A percentile compares a stretch with the other conserved stretches of the same genome.
Evolutionary conservation across 2,113 vertebrate genomes (phyloP).

Genomic region (Microtus oregoni): DNA sequence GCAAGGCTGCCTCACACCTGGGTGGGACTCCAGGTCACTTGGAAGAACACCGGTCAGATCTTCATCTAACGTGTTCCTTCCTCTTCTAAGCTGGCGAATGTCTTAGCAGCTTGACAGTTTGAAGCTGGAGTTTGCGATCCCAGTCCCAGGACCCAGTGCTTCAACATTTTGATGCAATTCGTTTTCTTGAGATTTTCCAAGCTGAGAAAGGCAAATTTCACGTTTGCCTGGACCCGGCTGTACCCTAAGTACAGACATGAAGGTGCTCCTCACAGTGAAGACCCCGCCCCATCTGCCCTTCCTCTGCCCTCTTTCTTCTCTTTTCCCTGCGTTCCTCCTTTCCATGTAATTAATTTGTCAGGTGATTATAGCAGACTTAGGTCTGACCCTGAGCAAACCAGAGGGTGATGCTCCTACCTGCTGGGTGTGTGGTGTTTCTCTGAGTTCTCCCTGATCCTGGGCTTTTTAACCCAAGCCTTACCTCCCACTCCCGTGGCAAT

Average conservation of each 20-base stretch:
- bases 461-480: neutral
- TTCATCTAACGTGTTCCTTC: neutral
- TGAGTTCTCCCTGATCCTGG: neutral
- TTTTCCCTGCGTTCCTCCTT: too few relatives aligned
- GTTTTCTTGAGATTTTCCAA: neutral
- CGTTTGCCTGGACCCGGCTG: neutral
- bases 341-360: neutral
- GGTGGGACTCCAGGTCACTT: neutral
- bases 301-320: too few relatives aligned
- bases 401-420: too few relatives aligned
- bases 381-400: rapidly evolving
- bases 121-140: neutral
- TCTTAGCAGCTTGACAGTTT: neutral
- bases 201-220: neutral
- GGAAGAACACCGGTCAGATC: slow-evolving; percentile 23
- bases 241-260: too few relatives aligned
- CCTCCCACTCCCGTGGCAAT: neutral
- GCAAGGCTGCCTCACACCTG: slow-evolving; percentile 16
- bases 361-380: neutral
- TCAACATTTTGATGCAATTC: neutral
- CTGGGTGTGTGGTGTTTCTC: neutral
- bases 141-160: neutral
- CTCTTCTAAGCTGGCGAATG: neutral
- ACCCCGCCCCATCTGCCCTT: rapidly evolving
- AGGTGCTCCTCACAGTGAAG: neutral